Percentiles rank a stretch among this genome's conserved stretches.
Conservation (phyloP, 2,888 invertebrate genomes). For the Selenia dentaria region DNA sequence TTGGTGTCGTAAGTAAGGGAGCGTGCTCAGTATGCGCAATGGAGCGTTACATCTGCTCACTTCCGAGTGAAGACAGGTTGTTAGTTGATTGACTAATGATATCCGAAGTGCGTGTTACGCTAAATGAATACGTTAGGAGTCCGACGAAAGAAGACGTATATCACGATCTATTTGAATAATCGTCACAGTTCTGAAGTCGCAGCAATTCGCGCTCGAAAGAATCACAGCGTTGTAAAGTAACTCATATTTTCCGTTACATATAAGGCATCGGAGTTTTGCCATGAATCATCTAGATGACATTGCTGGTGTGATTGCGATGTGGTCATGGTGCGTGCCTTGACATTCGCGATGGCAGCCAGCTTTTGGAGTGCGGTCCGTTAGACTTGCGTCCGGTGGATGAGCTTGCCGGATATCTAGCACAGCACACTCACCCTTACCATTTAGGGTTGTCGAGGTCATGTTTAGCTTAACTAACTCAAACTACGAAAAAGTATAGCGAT, state of each 20-base stretch:
- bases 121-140: slow-evolving; percentile 36
- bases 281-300: slow-evolving; percentile 26
- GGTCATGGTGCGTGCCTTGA: slow-evolving; percentile 34
- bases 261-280: slow-evolving; percentile 23
- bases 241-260: slow-evolving; percentile 18
- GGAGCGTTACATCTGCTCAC: slow-evolving; percentile 47
- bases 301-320: slow-evolving; percentile 33
- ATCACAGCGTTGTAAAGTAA: background rate
- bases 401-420: slow-evolving; percentile 65
- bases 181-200: background rate
- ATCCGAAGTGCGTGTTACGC: slow-evolving; percentile 44
- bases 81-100: slow-evolving; percentile 50
- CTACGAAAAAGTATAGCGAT: no score
- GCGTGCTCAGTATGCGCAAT: slow-evolving; percentile 42
- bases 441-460: slow-evolving; percentile 23
- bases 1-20: slow-evolving; percentile 26
- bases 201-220: no score
- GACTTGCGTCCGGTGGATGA: slow-evolving; percentile 67
- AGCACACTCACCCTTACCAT: slow-evolving; percentile 52
- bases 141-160: slow-evolving; percentile 17
- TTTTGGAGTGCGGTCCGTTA: slow-evolving; percentile 68
- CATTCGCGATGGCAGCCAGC: slow-evolving; percentile 37
- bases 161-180: background rate
- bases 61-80: slow-evolving; percentile 48
- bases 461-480: no score